Conservation (phyloP, 2,888 invertebrate species). For the Plagodis dolabraria region DNA sequence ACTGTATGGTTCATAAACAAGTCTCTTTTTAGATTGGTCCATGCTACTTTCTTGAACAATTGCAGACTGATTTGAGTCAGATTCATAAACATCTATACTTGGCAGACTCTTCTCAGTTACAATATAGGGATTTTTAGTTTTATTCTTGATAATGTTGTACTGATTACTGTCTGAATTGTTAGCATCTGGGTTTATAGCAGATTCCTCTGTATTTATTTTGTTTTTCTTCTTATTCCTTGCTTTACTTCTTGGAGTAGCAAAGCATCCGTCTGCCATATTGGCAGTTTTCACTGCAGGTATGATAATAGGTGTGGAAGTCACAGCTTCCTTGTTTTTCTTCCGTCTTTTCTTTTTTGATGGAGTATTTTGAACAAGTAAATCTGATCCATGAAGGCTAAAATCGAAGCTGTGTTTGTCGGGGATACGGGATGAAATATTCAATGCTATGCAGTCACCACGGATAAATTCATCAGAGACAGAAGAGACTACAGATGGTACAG, state of each 20-base stretch:
- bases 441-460: conserved; percentile 76
- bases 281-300: conserved; percentile 39
- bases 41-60: conserved; percentile 42
- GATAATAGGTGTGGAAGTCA: conserved; percentile 60
- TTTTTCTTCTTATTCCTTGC: conserved; percentile 72
- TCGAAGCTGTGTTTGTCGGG: conserved; percentile 73
- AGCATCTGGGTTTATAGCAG: conserved; percentile 76
- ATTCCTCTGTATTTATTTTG: conserved; percentile 69
- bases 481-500: conserved; percentile 78
- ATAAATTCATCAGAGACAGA: conserved; percentile 81
- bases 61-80: conserved; percentile 78
- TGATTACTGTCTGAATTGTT: conserved; percentile 86
- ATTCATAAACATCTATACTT: conserved; percentile 82
- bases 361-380: conserved; percentile 64
- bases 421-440: conserved; percentile 75
- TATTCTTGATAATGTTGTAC: conserved; percentile 57
- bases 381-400: conserved; percentile 78
- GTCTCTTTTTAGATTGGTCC: conserved; percentile 17
- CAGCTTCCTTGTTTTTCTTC: conserved; percentile 67
- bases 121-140: conserved; percentile 56
- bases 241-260: conserved; percentile 80
- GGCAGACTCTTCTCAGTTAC: conserved; percentile 72
- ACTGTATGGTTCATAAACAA: conserved; percentile 40
- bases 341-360: conserved; percentile 74
- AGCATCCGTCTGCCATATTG: conserved; percentile 57